Evolutionary conservation across 2,113 vertebrate species (phyloP), one percentile per base, ranked within the genome.

Genomic region (Callorhinus ursinus): DNA sequence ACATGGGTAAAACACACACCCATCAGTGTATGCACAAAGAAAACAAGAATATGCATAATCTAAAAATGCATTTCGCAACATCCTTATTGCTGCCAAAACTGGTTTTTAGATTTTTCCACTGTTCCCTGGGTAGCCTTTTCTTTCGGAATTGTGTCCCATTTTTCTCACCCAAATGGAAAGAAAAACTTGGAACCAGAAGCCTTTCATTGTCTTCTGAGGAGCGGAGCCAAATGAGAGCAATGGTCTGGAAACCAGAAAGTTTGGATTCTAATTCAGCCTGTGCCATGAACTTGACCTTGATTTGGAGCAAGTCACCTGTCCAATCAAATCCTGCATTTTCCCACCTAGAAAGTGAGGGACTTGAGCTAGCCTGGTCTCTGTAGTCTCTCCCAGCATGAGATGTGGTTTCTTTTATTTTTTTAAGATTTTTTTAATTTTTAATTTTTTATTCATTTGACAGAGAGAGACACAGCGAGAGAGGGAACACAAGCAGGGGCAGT

Each of bases 131-230:
- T 18, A 91, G 67, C 26, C 18, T 95, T 69, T 93, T 92, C 77
- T 79, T 93, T 82, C 15, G 24, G 67, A 91, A 88, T 80, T 26
- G 16, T 42, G 51, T 81, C n/a, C 74, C 24, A 28, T 26, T 95
- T 97, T 97, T 95, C 95, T 97, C 69, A 95, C 92, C 94, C 69
- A 95, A 49, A 71, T 88, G 57, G 72, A 93, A 93, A 93, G 81
- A 71, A 81, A 96, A 93, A n/a, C 74, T 96, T 96, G 72, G 92
- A 93, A 82, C 65, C 77, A 85, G 97, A 82, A 76, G 51, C 3
- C 49, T 95, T 93, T 85, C 7, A 4, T 65, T 69, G 86, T 76
- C 46, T 92, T 90, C 49, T 7, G 69, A 87, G 61, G 39, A 55
- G 77, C 63, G 55, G 71, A 95, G 74, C 84, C 83, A 96, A 87